Evolutionary conservation across 2,113 vertebrate species (phyloP), one percentile per base, ranked within the genome.

Genomic region (Hystrix cristata): DNA sequence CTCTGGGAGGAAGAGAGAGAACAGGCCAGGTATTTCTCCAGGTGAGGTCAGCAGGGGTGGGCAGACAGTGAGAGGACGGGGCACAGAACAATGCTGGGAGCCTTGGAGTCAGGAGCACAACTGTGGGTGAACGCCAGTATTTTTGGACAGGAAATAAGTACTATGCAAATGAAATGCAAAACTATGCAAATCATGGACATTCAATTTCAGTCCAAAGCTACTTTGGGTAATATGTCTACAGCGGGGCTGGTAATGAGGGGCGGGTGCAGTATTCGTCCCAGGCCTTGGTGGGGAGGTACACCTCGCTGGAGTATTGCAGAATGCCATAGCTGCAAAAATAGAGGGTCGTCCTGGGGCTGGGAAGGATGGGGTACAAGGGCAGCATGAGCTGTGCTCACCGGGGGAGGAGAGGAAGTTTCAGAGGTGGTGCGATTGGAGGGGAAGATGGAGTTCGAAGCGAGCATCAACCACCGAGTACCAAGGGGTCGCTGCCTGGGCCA

Each of bases 131-230:
- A 93, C 79, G 94, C 60, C 86, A 95, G 94, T 93, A 95, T 96
- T 96, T 97, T 46, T 14, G 97, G 95, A 95, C 38, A 87, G 69
- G 65, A 94, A 96, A 97, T 90, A 88, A 96, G 90, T 10, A 3
- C 1, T 34, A 96, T 97, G 97, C 91, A 98, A 98, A 98, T 97
- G 81, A 92, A 43, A 96, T 98, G 95, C 91, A 97, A 98, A 97
- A 85, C 48, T n/a, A 96, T 96, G 97, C 96, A 97, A 97, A 97
- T 96, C 76, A 53, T 1, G 12, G 79, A 11, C 81, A 87, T 96
- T 96, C 95, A n/a, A 82, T 95, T 96, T 95, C 91, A 90, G 93
- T 97, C 81, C 85, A 69, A 43, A 94, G 87, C 96, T 95, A 78
- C 92, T 97, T 91, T 91, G 76, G 92, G 94, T 93, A 93, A 93